phyloP scores from a whole-genome alignment of 2,797 vertebrate genomes.

The Thaleichthys pacificus region DNA sequence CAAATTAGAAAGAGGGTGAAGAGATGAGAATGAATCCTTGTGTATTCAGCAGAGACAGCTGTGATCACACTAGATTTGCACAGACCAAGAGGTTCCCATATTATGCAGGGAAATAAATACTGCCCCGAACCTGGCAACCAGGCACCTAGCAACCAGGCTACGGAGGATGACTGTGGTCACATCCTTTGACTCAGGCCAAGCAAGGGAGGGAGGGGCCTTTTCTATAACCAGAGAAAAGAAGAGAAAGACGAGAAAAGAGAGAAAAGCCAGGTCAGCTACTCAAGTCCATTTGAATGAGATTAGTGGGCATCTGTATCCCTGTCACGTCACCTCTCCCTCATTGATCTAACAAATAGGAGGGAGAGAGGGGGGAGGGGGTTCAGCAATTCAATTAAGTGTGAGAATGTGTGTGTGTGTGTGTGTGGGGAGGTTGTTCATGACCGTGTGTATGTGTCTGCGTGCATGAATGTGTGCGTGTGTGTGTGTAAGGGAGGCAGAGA shows the following conservation, averaged over 20 bases:
- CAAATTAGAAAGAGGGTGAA: not conserved
- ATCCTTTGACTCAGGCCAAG: slow-evolving; percentile 39
- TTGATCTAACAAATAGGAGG: slow-evolving; percentile 10
- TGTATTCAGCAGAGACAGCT: slow-evolving; percentile 16
- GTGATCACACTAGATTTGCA: not conserved
- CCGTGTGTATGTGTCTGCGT: not conserved
- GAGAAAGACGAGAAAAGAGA: not conserved
- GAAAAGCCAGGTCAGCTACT: slow-evolving; percentile 12
- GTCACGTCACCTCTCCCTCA: slow-evolving; percentile 18
- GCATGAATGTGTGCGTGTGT: slow-evolving; percentile 14
- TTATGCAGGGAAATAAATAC: slow-evolving; percentile 48
- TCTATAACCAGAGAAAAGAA: slow-evolving; percentile 22
- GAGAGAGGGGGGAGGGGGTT: not conserved
- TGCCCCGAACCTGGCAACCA: slow-evolving; percentile 28
- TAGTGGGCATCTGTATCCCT: slow-evolving; percentile 19
- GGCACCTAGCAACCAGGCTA: slow-evolving; percentile 1
- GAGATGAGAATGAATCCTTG: not conserved
- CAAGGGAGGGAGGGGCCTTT: slow-evolving; percentile 14
- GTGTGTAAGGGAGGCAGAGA: slow-evolving; percentile 23
- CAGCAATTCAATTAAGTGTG: not conserved
- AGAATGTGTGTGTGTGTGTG: not conserved
- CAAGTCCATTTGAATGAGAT: slow-evolving; percentile 22
- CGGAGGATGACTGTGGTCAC: slow-evolving; percentile 39
- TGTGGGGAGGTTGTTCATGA: not conserved
- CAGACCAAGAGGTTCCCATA: slow-evolving; percentile 23